These are phyloP conservation scores for Philhelius pedissequus DNA, from an alignment of 2,888 invertebrate genomes.

Conservation along the genomic window DNA sequence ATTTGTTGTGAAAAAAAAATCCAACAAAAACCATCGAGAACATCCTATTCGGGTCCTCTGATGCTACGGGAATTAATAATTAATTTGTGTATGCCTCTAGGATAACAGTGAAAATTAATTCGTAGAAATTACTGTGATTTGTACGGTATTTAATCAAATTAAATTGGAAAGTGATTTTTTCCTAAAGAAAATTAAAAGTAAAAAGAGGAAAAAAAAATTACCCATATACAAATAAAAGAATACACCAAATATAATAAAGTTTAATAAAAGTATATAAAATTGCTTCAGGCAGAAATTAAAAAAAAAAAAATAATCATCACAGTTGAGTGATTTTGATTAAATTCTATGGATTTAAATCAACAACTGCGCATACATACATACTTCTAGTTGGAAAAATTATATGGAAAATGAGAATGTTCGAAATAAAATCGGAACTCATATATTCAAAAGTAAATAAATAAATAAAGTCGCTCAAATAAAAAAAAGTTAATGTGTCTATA, in stretches of 20 bases:
- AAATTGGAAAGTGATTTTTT: slow-evolving; percentile 34
- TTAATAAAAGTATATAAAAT: not conserved
- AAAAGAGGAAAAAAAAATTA: not conserved
- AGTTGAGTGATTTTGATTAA: slow-evolving; percentile 54
- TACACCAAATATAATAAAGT: not conserved
- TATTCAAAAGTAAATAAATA: too few species aligned
- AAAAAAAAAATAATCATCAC: slow-evolving; percentile 37
- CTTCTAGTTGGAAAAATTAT: too few species aligned
- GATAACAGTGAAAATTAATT: slow-evolving; percentile 10
- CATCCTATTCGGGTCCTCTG: not conserved
- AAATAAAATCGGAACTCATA: too few species aligned
- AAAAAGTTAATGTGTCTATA: not conserved
- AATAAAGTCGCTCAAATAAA: too few species aligned
- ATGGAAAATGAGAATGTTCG: not conserved
- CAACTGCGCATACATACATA: too few species aligned
- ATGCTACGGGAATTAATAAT: too few species aligned
- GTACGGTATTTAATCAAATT: not conserved
- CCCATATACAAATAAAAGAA: not conserved
- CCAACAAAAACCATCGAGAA: too few species aligned
- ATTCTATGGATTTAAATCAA: too few species aligned
- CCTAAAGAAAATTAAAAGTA: slow-evolving; percentile 1
- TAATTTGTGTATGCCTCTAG: not conserved
- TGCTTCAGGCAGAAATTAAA: not conserved
- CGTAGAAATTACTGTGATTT: slow-evolving; percentile 24
- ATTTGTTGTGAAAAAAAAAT: not conserved